These are phyloP conservation scores for Sphenopsis melanotis DNA, from an alignment of 2,797 vertebrate genomes.

Conservation along the genomic window DNA sequence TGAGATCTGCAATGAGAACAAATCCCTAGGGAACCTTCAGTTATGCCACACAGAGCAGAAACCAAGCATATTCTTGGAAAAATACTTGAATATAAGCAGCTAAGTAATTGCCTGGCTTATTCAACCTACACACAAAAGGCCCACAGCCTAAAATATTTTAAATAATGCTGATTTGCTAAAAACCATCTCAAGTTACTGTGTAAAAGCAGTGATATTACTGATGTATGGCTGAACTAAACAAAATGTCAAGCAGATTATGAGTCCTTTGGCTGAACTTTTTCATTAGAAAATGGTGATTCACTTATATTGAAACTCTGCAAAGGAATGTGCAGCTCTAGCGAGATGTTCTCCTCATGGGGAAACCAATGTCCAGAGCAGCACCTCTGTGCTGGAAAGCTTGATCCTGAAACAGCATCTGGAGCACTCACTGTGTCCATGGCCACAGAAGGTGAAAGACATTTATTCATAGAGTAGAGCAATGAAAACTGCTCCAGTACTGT, in stretches of 20 bases:
- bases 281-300: neutral
- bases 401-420: neutral
- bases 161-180: neutral
- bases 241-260: neutral
- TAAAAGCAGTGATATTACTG: neutral
- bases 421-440: neutral
- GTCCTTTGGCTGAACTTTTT: neutral
- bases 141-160: neutral
- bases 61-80: neutral
- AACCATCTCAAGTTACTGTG: neutral
- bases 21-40: neutral
- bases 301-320: neutral
- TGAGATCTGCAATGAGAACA: neutral
- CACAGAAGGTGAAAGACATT: neutral
- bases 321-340: neutral
- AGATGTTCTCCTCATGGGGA: neutral
- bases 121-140: neutral
- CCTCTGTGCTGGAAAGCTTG: neutral
- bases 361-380: neutral
- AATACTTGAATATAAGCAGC: neutral
- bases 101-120: neutral
- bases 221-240: neutral
- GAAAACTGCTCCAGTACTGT: neutral
- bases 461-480: neutral
- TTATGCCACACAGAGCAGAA: neutral